Base-by-base conservation (phyloP, 2,888 invertebrate genomes). In the Lepidochitona cinerea region DNA sequence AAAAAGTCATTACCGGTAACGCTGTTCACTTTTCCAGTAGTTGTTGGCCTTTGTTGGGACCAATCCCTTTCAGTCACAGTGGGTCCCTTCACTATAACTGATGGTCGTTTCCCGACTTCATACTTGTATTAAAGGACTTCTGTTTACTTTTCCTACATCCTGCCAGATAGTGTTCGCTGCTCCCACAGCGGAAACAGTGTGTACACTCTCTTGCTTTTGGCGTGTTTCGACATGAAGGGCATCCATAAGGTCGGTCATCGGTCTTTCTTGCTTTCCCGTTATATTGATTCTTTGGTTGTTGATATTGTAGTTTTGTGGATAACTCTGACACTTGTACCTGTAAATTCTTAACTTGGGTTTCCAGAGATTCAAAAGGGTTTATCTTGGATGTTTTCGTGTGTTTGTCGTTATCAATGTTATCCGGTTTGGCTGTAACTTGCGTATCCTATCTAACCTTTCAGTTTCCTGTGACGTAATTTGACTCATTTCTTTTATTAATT, bases 381-480 rank as follows among this genome's bases (percentile, higher is more conserved):
- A 23, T 9, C 26, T 59, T 59, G 32, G 59, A 26, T 4, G 18
- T 23, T 32, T 59, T 59, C 4, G 26, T 59, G 26, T 14, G 26
- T 29, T 59, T 59, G 12, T 59, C 59, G 29, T 59, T 32, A 9
- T 41, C 18, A 18, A 41, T 9, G 12, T 12, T 23, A 18, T 18
- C 5, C 4, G 12, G 29, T 59, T 59, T 14, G 59, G 59, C 14
- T 29, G 18, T 1, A 29, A 2, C 14, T 59, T 23, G 9, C 29
- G 59, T 1, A 59, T 23, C 4, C 59, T 23, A 4, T 59, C n/a
- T 1, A 41, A 18, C 53, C 71, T 41, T 53, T 72, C 67, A 37
- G 37, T 53, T 53, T 72, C 71, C 32, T 23, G 49, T 49, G 71
- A 66, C 14, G 66, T 52, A 23, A 65, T 65, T 66, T 32, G 26